Percentiles rank a stretch among this genome's conserved stretches.
phyloP scores from a whole-genome alignment of 2,888 invertebrate species.

The Drepana falcataria region DNA sequence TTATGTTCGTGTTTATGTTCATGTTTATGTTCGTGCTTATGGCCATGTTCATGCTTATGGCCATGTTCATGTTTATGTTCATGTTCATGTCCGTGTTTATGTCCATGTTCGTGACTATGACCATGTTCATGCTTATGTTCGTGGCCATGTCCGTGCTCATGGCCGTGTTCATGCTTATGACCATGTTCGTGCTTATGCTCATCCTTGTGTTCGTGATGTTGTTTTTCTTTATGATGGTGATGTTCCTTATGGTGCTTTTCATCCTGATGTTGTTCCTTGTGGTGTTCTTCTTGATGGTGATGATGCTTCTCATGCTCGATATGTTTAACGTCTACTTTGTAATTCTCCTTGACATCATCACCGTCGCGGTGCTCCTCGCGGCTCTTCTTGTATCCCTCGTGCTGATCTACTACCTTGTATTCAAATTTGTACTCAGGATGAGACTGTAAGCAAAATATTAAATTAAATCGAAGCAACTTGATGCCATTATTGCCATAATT shows the following conservation, averaged over 20 bases:
- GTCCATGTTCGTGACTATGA: not conserved
- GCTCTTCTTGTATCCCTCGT: slow-evolving; percentile 71
- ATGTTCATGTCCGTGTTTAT: too few relatives aligned
- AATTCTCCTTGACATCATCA: slow-evolving; percentile 76
- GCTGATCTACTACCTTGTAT: slow-evolving; percentile 66
- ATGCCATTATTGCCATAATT: too few relatives aligned
- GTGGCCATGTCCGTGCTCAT: not conserved
- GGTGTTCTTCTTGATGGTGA: not conserved
- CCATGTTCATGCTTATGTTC: not conserved
- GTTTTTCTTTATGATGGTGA: not conserved
- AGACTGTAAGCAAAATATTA: slow-evolving; percentile 18
- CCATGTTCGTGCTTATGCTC: too few relatives aligned
- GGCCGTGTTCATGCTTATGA: too few relatives aligned
- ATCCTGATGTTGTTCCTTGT: not conserved
- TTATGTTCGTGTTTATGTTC: not conserved
- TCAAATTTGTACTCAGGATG: slow-evolving; percentile 67
- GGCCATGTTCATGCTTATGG: too few relatives aligned
- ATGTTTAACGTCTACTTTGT: slow-evolving; percentile 38
- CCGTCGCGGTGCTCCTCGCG: slow-evolving; percentile 73
- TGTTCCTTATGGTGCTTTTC: not conserved
- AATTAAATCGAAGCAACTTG: too few relatives aligned
- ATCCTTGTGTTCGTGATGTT: too few relatives aligned
- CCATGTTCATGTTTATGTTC: too few relatives aligned
- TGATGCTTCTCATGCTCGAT: not conserved
- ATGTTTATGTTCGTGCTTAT: too few relatives aligned